Evolutionary conservation across 2,797 vertebrate species (phyloP).

Genomic region (Novumbra hubbsi): DNA sequence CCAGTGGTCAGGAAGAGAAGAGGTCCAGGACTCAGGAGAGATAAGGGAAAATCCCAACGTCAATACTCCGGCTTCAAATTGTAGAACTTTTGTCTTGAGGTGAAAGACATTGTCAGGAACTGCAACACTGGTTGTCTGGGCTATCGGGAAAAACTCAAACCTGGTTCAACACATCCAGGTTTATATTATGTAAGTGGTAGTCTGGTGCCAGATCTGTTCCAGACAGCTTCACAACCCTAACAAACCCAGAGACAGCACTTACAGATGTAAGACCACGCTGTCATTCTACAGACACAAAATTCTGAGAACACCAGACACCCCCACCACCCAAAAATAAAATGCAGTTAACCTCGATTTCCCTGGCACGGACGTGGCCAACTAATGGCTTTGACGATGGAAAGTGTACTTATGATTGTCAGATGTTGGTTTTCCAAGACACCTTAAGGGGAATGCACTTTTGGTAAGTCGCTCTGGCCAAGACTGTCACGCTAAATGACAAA

Average conservation of each 20-base stretch:
- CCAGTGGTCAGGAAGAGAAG: neutral
- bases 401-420: no score
- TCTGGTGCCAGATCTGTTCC: neutral
- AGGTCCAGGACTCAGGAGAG: neutral
- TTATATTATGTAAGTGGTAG: neutral
- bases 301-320: no score
- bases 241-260: neutral
- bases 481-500: no score
- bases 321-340: no score
- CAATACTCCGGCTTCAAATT: neutral
- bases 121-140: neutral
- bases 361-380: no score
- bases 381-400: no score
- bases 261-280: neutral
- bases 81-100: neutral
- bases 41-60: neutral
- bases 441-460: no score
- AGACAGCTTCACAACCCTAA: neutral
- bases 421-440: no score
- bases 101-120: neutral
- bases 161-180: neutral
- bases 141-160: neutral
- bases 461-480: no score
- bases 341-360: no score
- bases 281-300: no score